phyloP scores from a whole-genome alignment of 2,797 vertebrate species.

The Crypturellus tataupa region DNA sequence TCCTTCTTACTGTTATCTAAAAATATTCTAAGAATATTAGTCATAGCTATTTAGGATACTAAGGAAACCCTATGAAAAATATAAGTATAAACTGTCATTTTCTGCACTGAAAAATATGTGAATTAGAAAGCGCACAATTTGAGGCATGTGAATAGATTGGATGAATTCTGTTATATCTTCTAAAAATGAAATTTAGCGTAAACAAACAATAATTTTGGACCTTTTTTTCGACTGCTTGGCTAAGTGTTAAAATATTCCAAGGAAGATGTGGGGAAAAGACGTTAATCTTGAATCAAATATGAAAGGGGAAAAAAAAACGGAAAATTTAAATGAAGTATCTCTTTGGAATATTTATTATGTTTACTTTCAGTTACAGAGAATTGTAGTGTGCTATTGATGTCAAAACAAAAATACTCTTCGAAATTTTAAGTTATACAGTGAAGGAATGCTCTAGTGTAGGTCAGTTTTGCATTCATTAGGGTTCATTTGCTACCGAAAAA shows the following conservation, averaged over 20 bases:
- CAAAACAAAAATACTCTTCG: not conserved
- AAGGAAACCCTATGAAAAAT: not conserved
- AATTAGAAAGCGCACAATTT: not conserved
- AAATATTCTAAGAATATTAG: not conserved
- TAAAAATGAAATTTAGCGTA: not conserved
- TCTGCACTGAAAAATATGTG: not conserved
- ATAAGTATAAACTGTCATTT: not conserved
- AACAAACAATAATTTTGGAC: not conserved
- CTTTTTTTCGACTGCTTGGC: not conserved
- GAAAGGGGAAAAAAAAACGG: not conserved
- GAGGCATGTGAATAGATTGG: not conserved
- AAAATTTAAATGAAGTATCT: not conserved
- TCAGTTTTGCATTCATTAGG: not conserved
- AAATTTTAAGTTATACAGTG: not conserved
- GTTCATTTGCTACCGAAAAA: not conserved
- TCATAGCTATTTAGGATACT: not conserved
- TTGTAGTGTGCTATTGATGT: not conserved
- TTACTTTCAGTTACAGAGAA: not conserved
- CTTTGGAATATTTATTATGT: not conserved
- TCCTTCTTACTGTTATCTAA: not conserved
- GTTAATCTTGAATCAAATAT: not conserved
- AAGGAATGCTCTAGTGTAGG: not conserved
- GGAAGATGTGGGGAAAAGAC: not conserved
- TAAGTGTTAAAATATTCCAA: not conserved
- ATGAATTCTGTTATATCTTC: not conserved